Conservation (phyloP, 2,888 invertebrate species). For the Neocrepidodera transversa region DNA sequence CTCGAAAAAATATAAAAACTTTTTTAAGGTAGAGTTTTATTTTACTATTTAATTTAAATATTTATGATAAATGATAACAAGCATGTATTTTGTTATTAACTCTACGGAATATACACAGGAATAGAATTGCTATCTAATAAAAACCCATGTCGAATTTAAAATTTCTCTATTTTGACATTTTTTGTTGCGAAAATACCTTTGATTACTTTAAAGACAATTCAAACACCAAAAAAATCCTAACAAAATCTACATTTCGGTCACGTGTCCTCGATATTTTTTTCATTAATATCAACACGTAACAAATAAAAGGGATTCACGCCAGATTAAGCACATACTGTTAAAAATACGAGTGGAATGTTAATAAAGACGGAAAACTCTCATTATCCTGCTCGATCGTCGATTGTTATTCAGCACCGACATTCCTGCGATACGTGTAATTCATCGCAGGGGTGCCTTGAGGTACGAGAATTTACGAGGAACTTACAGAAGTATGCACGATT, state of each 20-base stretch:
- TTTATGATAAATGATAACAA: no score
- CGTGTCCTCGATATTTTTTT: conserved; percentile 14
- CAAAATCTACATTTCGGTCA: neutral
- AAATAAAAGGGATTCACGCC: conserved; percentile 24
- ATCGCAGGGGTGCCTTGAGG: neutral
- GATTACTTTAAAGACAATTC: no score
- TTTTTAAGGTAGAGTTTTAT: no score
- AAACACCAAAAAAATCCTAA: no score
- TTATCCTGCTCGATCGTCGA: conserved; percentile 22
- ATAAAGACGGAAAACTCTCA: conserved; percentile 32
- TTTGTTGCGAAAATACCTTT: no score
- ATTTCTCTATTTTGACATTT: no score
- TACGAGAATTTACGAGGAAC: neutral
- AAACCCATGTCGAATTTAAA: no score
- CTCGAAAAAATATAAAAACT: no score
- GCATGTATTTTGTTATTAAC: no score
- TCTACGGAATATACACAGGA: no score
- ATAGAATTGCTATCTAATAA: no score
- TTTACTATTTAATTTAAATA: no score
- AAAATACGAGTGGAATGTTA: conserved; percentile 33
- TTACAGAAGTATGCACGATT: neutral
- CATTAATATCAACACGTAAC: conserved; percentile 30
- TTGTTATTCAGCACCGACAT: conserved; percentile 33
- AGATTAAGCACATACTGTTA: conserved; percentile 25
- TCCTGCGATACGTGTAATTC: conserved; percentile 31